These are phyloP conservation scores for Clostera curtula DNA, from an alignment of 2,888 invertebrate species.

Conservation along the genomic window DNA sequence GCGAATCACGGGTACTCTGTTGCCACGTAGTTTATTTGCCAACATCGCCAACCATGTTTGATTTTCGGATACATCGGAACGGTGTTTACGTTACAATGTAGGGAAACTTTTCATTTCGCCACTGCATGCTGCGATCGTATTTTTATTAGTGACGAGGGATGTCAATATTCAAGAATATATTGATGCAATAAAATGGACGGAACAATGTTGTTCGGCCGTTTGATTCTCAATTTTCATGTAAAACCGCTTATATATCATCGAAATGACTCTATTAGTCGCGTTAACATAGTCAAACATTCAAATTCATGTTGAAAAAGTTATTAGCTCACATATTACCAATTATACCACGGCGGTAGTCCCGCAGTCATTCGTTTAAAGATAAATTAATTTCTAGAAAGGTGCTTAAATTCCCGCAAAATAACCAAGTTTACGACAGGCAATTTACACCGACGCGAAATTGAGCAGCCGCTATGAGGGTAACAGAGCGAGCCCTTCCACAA, in stretches of 20 bases:
- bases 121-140: constrained; percentile 11
- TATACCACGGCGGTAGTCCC: constrained; percentile 11
- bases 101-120: constrained; percentile 28
- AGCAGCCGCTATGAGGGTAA: constrained; percentile 54
- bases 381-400: constrained; percentile 37
- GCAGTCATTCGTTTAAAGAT: constrained; percentile 24
- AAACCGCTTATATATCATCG: background rate
- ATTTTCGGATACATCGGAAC: constrained; percentile 47
- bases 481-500: constrained; percentile 59
- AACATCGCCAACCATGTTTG: constrained; percentile 47
- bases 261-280: background rate
- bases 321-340: constrained; percentile 9
- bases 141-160: constrained; percentile 9
- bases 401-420: constrained; percentile 48
- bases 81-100: constrained; percentile 48
- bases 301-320: constrained; percentile 5
- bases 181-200: background rate
- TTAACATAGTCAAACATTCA: background rate
- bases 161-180: background rate
- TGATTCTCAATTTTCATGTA: background rate
- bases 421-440: constrained; percentile 55
- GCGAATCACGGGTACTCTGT: constrained; percentile 64
- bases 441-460: constrained; percentile 63
- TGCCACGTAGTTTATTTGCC: constrained; percentile 58
- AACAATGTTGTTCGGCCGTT: background rate